Base-by-base conservation (phyloP, 2,888 invertebrate genomes). In the Horisme vitalbata region DNA sequence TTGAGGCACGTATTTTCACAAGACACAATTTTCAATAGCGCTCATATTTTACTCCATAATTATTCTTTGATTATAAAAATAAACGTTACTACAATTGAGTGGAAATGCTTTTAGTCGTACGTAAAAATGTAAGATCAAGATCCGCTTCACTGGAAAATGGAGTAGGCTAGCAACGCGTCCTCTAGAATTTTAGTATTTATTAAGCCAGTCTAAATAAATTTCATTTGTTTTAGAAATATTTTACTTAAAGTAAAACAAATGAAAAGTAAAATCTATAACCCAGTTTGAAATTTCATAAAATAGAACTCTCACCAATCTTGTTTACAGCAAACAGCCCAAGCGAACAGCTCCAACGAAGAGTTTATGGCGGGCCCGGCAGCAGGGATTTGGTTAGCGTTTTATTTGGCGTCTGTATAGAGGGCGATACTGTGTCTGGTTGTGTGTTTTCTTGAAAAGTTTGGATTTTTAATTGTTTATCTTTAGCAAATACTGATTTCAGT, bases 391-490 rank as follows among this genome's bases (percentile, higher is more conserved):
- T n/a, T n/a, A n/a, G 55, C 41, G 71, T 71, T 74, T n/a, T 66
- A 59, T 67, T 68, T 75, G 81, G 89, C 89, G 89, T 89, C 89
- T 61, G 63, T 88, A 75, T 76, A 89, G 88, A 83, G 87, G 87
- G 87, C 87, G 87, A 83, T 66, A 56, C 55, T 55, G 59, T 48
- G 45, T 44, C n/a, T n/a, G n/a, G n/a, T n/a, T n/a, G n/a, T n/a
- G n/a, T n/a, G n/a, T n/a, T n/a, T n/a, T n/a, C n/a, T n/a, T n/a
- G n/a, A n/a, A n/a, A n/a, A n/a, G n/a, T n/a, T n/a, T n/a, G n/a
- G n/a, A n/a, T n/a, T n/a, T n/a, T n/a, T n/a, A n/a, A n/a, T n/a
- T n/a, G n/a, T n/a, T n/a, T n/a, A n/a, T n/a, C n/a, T n/a, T n/a
- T n/a, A n/a, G n/a, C n/a, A n/a, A n/a, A n/a, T n/a, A n/a, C n/a